phyloP scores from a whole-genome alignment of 2,113 vertebrate genomes.

The Mastomys natalensis region DNA sequence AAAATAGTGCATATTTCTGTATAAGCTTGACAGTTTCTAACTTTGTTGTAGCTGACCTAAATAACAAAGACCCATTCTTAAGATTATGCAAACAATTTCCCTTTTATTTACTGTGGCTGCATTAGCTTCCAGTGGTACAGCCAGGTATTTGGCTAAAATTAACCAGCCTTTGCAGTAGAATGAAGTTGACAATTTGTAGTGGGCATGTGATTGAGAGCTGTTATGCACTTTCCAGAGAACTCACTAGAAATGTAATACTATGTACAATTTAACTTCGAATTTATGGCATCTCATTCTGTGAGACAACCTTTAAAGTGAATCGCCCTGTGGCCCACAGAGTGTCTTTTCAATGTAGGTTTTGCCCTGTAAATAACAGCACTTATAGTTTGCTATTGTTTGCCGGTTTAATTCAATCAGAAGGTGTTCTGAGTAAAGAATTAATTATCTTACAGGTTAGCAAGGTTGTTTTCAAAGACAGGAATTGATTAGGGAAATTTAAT shows the following conservation, averaged over 20 bases:
- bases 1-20: background rate
- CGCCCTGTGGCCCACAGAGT: background rate
- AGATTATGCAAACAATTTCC: constrained; percentile 47
- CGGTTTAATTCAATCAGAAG: constrained; percentile 33
- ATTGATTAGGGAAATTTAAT: too few relatives aligned
- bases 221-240: constrained; percentile 26
- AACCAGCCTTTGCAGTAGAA: background rate
- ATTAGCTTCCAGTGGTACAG: background rate
- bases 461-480: background rate
- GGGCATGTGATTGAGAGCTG: background rate
- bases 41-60: constrained; percentile 9
- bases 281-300: background rate
- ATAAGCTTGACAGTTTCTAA: background rate
- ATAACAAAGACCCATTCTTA: constrained; percentile 7
- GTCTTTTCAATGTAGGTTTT: background rate
- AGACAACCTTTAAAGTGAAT: constrained; percentile 14
- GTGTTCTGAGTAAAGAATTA: background rate
- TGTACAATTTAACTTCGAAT: constrained; percentile 5
- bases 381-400: background rate
- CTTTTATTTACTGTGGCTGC: background rate
- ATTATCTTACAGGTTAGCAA: background rate
- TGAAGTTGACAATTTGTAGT: background rate
- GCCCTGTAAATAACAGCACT: constrained; percentile 12
- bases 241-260: constrained; percentile 31
- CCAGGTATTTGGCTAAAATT: constrained; percentile 38